Base-by-base conservation (phyloP, 2,113 vertebrate genomes). In the Sylvietta virens region DNA sequence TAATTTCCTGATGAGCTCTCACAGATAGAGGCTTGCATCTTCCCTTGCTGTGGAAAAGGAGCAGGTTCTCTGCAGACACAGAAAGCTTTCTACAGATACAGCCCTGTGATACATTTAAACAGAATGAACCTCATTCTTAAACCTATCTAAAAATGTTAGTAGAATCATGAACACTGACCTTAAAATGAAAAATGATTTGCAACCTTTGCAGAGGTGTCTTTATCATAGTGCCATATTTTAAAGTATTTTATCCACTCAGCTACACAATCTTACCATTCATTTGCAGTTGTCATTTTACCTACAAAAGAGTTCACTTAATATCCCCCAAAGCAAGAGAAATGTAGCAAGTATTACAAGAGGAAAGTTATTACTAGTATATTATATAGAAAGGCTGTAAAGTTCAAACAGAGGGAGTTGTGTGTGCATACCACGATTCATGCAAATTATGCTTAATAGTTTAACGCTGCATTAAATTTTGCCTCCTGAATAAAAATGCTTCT, bases 141-240 rank as follows among this genome's bases (percentile, higher is more conserved):
- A 83, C 81, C 82, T 57, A 73, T 94, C 94, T 95, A 42, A 83
- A 93, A 96, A 95, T 93, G 82, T 97, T 94, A 95, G 94, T 66
- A 42, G 88, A 97, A 96, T 81, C 86, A 47, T 92, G 76, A 92
- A 92, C 67, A 37, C 71, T 96, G 95, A 94, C 96, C 95, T 97
- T 95, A 90, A 88, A 95, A 90, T 86, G 92, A 96, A 92, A 97
- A 95, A 97, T 90, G 42, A 90, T 94, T 95, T 94, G 88, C 94
- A 97, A 92, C 94, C 96, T 96, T 92, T 96, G 69, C 94, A 90
- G 82, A 26, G 79, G 80, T 90, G 82, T 86, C 94, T 97, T 96
- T 92, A 90, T 96, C 92, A 92, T 54, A 88, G 58, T 58, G 90
- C 67, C 80, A 62, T 86, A 73, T 88, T 86, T 88, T 93, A 90